Evolutionary conservation across 2,888 invertebrate species (phyloP).

Genomic region (Entomobrya multifasciata): DNA sequence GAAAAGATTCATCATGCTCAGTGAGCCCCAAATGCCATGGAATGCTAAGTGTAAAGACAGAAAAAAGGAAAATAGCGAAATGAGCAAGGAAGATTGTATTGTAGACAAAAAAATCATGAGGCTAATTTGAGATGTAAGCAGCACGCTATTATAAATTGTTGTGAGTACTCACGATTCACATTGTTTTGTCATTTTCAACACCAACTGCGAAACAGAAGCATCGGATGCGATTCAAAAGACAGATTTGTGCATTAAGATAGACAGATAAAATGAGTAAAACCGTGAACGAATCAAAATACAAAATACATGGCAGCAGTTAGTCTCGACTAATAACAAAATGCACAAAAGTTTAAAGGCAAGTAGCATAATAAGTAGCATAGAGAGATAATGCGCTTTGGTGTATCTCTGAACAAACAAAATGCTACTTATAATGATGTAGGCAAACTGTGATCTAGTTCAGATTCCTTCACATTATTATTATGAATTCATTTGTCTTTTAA

Average conservation of each 20-base stretch:
- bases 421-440: neutral
- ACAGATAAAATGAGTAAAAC: conserved; percentile 62
- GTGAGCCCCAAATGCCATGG: neutral
- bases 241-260: conserved; percentile 63
- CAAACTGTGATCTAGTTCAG: neutral
- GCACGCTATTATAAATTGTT: neutral
- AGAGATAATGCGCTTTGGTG: neutral
- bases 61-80: conserved; percentile 24
- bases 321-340: neutral
- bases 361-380: neutral
- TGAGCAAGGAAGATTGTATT: conserved; percentile 33
- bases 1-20: conserved; percentile 7
- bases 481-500: conserved; percentile 70
- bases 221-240: conserved; percentile 60
- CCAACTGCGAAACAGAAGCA: conserved; percentile 12
- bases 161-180: neutral
- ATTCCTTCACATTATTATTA: conserved; percentile 22
- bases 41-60: neutral
- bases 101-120: conserved; percentile 9
- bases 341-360: neutral
- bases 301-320: neutral
- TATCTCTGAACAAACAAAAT: neutral
- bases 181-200: neutral
- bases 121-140: neutral
- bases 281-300: conserved; percentile 22